Conservation (phyloP, 2,797 vertebrate species). For the Pseudopleuronectes americanus region DNA sequence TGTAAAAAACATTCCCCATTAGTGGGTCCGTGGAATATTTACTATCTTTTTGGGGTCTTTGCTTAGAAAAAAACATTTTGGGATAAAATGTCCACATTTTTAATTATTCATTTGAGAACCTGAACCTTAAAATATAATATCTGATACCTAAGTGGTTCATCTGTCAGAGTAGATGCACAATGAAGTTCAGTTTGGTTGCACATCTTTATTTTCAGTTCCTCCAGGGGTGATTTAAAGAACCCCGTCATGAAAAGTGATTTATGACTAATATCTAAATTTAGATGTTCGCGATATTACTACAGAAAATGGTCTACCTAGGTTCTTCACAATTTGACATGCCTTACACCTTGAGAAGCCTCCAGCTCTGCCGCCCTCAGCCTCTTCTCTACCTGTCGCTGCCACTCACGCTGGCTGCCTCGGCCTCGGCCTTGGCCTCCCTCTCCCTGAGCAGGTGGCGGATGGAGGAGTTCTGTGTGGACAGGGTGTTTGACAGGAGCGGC, state of each 20-base stretch:
- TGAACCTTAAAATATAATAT: too few species aligned
- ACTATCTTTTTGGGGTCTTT: too few species aligned
- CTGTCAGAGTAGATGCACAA: too few species aligned
- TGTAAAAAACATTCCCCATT: too few species aligned
- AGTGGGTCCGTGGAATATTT: too few species aligned
- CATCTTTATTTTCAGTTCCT: not conserved
- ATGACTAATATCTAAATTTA: conserved; percentile 20
- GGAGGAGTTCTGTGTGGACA: conserved; percentile 81
- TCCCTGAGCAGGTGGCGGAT: conserved; percentile 81
- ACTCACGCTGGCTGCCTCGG: conserved; percentile 14
- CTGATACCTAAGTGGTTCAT: too few species aligned
- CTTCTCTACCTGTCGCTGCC: conserved; percentile 56
- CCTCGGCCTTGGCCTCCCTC: conserved; percentile 67
- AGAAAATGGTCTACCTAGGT: conserved; percentile 5
- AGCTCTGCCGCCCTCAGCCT: not conserved
- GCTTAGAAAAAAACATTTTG: too few species aligned
- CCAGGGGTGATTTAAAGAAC: not conserved
- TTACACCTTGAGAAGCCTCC: not conserved
- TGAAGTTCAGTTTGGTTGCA: too few species aligned
- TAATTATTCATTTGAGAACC: too few species aligned
- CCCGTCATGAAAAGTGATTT: not conserved
- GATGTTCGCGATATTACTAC: conserved; percentile 16
- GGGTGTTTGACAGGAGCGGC: conserved; percentile 77
- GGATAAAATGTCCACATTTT: too few species aligned
- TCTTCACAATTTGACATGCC: not conserved